Conservation (phyloP, 2,797 vertebrate species). For the Borostomias antarcticus region DNA sequence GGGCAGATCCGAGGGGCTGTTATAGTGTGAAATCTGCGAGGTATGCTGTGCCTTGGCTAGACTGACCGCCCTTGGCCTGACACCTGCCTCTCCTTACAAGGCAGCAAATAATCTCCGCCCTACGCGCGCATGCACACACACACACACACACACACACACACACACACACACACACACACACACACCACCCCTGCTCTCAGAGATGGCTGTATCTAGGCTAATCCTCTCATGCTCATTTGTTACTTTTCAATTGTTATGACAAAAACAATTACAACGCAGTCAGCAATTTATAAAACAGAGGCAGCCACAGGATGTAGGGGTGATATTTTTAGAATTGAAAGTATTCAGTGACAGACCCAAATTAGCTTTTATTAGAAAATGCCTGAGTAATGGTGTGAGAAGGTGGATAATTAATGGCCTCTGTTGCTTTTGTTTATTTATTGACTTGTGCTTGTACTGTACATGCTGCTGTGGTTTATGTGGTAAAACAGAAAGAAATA, state of each 20-base stretch:
- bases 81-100: conserved; percentile 30
- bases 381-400: conserved; percentile 1
- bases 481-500: too few species aligned
- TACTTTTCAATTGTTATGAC: conserved; percentile 2
- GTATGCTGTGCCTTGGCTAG: conserved; percentile 8
- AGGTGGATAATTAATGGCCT: background rate
- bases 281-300: background rate
- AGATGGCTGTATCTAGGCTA: conserved; percentile 11
- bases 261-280: conserved; percentile 17
- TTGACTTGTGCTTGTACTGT: too few species aligned
- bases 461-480: too few species aligned
- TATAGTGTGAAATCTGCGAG: conserved; percentile 15
- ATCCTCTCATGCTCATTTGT: background rate
- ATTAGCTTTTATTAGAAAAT: conserved; percentile 17
- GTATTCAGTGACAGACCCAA: background rate
- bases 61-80: conserved; percentile 17
- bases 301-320: background rate
- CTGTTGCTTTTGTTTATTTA: too few species aligned
- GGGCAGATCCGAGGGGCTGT: background rate
- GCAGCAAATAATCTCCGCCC: conserved; percentile 18
- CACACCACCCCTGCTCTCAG: background rate
- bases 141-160: too few species aligned
- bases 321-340: conserved; percentile 15
- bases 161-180: too few species aligned
- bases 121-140: too few species aligned